Percentiles rank a stretch among this genome's conserved stretches.
Evolutionary conservation across 2,888 invertebrate genomes (phyloP).

Genomic region (Metallyticus violacea): DNA sequence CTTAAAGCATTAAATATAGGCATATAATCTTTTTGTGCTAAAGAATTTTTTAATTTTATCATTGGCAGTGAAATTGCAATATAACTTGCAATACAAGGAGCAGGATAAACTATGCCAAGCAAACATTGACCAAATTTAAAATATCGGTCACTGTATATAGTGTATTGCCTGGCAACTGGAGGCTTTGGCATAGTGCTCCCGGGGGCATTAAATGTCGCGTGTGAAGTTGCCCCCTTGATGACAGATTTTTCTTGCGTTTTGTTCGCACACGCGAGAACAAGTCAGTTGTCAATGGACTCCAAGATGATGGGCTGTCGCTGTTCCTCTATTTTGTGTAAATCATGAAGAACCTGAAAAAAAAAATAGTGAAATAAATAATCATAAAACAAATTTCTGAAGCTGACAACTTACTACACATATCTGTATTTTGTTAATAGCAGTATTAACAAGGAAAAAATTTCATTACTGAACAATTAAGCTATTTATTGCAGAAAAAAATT

Average conservation of each 20-base stretch:
- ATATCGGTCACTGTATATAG: slow-evolving; percentile 53
- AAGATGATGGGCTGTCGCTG: slow-evolving; percentile 40
- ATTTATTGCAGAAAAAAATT: too few relatives aligned
- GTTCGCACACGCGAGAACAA: slow-evolving; percentile 35
- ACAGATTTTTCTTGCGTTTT: background rate
- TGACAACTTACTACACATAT: too few relatives aligned
- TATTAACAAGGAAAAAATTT: too few relatives aligned
- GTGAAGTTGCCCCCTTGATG: slow-evolving; percentile 20
- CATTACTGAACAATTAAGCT: too few relatives aligned
- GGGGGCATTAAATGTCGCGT: slow-evolving; percentile 1
- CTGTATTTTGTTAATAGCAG: too few relatives aligned
- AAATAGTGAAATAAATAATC: slow-evolving; percentile 16
- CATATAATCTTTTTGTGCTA: background rate
- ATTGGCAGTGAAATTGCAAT: slow-evolving; percentile 17
- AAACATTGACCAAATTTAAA: slow-evolving; percentile 37
- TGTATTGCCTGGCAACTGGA: slow-evolving; percentile 40
- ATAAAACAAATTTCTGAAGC: background rate
- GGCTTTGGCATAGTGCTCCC: background rate
- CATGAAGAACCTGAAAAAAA: slow-evolving; percentile 52
- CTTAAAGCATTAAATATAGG: slow-evolving; percentile 6
- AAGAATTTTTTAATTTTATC: background rate
- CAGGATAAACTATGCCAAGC: slow-evolving; percentile 7
- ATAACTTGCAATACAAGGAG: background rate
- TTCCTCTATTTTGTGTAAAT: slow-evolving; percentile 52
- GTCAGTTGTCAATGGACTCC: slow-evolving; percentile 45